Base-by-base conservation (phyloP, 2,797 vertebrate genomes). In the Hephaestus fuliginosus region DNA sequence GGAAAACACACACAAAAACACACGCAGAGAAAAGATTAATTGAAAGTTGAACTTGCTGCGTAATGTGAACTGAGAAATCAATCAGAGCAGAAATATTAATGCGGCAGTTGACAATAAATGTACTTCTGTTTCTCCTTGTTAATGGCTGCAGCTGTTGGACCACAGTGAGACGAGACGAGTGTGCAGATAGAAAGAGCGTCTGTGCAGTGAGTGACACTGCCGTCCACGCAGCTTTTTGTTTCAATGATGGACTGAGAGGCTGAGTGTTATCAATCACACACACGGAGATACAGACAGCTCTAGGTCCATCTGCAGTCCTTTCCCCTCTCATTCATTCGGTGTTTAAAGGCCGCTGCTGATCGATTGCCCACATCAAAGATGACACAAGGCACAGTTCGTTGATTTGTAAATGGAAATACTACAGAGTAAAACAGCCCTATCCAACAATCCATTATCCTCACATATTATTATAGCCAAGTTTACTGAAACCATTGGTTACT, bases 291-390 rank as follows among this genome's bases (percentile, higher is more conserved):
- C 56, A 56, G 71, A 68, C 80, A 58, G 68, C 76, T 36, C 71
- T 41, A 53, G 39, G 53, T 62, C 58, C 48, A 36, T 76, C 65
- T 64, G 70, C 74, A 81, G 22, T 74, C 55, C 56, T 14, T 22
- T 43, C 28, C 48, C 33, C 39, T 30, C 49, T 75, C 70, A 22
- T 46, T 64, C 79, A 74, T 66, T 80, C 61, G 66, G 64, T 36
- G 65, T 86, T 83, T 80, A 72, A 82, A 84, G 57, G 74, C 62
- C 5, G 13, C 61, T 3, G 48, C 68, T 82, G 80, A 89, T 88
- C 49, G 53, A 87, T 80, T 20, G 61, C 68, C 76, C 30, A 48
- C 53, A 82, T 76, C 76, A 73, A 52, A 62, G 58, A 81, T 48
- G 41, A 82, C 70, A 83, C 63, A n/a, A 10, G 53, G 64, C 78